These are phyloP conservation scores for Catostylus mosaicus DNA, from an alignment of 30 jellyfish, hydroid and myxozoan genomes.

Conservation along the genomic window DNA sequence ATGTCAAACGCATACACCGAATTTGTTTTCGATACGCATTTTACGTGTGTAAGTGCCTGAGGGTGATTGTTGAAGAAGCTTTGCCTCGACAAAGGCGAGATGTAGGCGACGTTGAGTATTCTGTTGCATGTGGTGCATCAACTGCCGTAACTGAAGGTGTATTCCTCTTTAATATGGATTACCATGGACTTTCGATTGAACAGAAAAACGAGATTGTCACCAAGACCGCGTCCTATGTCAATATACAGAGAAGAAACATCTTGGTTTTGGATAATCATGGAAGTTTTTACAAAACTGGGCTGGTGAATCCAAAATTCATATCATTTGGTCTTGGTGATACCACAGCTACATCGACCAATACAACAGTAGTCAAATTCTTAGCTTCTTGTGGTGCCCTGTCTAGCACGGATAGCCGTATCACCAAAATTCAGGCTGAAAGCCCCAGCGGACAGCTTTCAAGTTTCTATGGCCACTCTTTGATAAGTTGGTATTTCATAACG, in stretches of 20 bases:
- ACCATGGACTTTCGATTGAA: neutral
- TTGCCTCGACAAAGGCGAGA: slow-evolving; percentile 18
- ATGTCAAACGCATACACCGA: neutral
- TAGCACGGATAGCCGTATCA: slow-evolving; percentile 13
- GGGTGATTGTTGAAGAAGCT: neutral
- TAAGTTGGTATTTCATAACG: slow-evolving; percentile 15
- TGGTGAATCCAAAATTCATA: slow-evolving; percentile 20
- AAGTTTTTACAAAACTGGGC: slow-evolving; percentile 18
- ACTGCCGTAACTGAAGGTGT: slow-evolving; percentile 14
- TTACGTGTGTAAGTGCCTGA: slow-evolving; percentile 2
- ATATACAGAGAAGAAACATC: slow-evolving; percentile 2
- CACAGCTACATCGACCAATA: neutral
- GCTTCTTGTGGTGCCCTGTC: slow-evolving; percentile 15
- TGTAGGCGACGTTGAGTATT: neutral
- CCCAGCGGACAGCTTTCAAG: slow-evolving; percentile 5
- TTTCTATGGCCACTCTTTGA: slow-evolving; percentile 1
- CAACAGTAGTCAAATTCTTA: slow-evolving; percentile 6
- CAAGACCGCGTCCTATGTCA: neutral
- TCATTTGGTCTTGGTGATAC: slow-evolving; percentile 33
- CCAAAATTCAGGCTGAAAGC: slow-evolving; percentile 11
- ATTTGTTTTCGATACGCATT: slow-evolving; percentile 7
- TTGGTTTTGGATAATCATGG: slow-evolving; percentile 17
- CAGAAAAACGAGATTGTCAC: neutral
- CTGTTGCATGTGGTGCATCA: slow-evolving; percentile 14
- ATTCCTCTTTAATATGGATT: slow-evolving; percentile 3